Conservation (phyloP, 2,797 vertebrate genomes). For the Selene dorsalis region DNA sequence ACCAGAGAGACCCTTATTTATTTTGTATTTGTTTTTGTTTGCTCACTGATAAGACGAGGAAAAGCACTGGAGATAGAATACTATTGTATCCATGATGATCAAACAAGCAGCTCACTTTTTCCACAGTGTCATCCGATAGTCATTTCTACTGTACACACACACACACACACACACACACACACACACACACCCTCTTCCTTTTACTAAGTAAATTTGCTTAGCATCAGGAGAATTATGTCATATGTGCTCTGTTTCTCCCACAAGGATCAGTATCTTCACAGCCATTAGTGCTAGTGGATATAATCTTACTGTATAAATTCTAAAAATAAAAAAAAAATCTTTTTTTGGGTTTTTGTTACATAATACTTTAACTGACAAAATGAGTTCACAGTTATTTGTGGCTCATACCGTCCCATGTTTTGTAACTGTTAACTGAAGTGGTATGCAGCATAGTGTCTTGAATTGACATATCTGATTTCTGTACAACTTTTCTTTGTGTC, state of each 20-base stretch:
- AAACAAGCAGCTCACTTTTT: constrained; percentile 61
- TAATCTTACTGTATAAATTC: constrained; percentile 31
- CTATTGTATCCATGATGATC: constrained; percentile 26
- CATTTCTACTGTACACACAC: constrained; percentile 38
- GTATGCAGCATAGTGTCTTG: not conserved
- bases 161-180: constrained; percentile 17
- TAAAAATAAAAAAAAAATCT: too few relatives aligned
- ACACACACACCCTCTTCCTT: constrained; percentile 10
- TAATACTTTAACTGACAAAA: constrained; percentile 14
- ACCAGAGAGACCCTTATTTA: constrained; percentile 9
- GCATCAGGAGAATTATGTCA: constrained; percentile 60
- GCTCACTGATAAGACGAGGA: constrained; percentile 35
- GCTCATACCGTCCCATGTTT: not conserved
- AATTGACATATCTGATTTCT: not conserved
- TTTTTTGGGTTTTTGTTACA: constrained; percentile 19
- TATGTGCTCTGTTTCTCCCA: constrained; percentile 53
- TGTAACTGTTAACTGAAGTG: not conserved
- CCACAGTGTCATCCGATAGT: constrained; percentile 60
- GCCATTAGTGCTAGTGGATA: constrained; percentile 39
- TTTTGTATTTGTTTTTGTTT: constrained; percentile 46
- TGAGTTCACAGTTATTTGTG: not conserved
- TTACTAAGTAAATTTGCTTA: constrained; percentile 53
- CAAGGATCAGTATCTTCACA: constrained; percentile 47
- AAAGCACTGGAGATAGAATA: constrained; percentile 17
- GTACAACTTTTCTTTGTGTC: not conserved